Evolutionary conservation across 1,140 invertebrate species (phyloP).

Genomic region (Maniola jurtina): DNA sequence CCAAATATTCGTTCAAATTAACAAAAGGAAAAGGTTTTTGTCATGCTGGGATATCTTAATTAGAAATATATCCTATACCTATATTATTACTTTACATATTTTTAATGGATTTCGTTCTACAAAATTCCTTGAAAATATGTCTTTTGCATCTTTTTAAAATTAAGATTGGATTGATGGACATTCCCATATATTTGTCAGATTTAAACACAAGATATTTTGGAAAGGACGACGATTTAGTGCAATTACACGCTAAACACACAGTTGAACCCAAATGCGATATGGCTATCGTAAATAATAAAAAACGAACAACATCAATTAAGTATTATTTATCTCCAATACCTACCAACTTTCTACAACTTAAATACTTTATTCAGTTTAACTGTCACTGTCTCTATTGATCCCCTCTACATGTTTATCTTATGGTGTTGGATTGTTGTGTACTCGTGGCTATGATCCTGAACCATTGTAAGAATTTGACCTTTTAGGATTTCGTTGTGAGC

Average conservation of each 20-base stretch:
- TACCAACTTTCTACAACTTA: background rate
- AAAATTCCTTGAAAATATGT: too few species aligned
- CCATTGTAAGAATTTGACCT: too few species aligned
- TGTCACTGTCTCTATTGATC: background rate
- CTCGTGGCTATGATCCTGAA: too few species aligned
- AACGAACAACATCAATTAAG: background rate
- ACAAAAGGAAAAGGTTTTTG: too few species aligned
- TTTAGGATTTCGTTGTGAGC: too few species aligned
- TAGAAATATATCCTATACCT: too few species aligned
- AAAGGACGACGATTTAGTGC: background rate
- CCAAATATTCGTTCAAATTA: too few species aligned
- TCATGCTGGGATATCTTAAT: too few species aligned
- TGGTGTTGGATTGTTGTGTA: too few species aligned
- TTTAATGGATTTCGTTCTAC: too few species aligned
- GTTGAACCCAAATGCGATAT: background rate
- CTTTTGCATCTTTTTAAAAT: too few species aligned
- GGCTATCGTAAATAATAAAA: background rate
- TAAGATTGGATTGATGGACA: background rate
- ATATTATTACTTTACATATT: too few species aligned
- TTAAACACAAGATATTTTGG: slow-evolving; percentile 12
- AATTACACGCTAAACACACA: background rate
- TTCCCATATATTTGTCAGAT: slow-evolving; percentile 6
- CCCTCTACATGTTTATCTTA: background rate
- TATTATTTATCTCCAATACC: background rate
- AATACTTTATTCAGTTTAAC: background rate